Evolutionary conservation across 1,140 invertebrate genomes (phyloP).

Genomic region (Grapholita molesta): DNA sequence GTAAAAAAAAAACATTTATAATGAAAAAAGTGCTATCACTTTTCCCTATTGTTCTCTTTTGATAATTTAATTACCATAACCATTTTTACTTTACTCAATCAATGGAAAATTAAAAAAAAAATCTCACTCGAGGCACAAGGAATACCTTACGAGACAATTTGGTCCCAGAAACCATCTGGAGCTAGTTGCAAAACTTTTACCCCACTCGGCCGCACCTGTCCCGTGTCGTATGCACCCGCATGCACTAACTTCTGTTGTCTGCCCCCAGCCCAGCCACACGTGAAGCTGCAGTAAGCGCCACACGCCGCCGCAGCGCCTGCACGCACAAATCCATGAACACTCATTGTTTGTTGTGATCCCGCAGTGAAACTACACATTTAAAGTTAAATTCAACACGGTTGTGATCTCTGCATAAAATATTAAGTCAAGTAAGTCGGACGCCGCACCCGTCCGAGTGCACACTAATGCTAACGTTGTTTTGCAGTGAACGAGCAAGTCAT

Average conservation of each 20-base stretch:
- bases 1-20: not conserved
- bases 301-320: constrained; percentile 65
- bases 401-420: constrained; percentile 66
- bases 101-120: not conserved
- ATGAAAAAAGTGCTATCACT: not conserved
- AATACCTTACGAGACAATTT: not conserved
- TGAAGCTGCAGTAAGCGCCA: constrained; percentile 65
- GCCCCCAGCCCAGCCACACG: constrained; percentile 69
- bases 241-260: constrained; percentile 73
- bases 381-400: constrained; percentile 73
- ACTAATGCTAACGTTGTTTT: constrained; percentile 78
- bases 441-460: constrained; percentile 56
- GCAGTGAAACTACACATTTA: constrained; percentile 73
- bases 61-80: not conserved
- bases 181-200: constrained; percentile 57
- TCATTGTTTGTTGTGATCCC: constrained; percentile 75
- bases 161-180: not conserved
- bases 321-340: constrained; percentile 77
- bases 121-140: not conserved
- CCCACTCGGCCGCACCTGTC: not conserved
- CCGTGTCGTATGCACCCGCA: constrained; percentile 38
- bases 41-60: not conserved
- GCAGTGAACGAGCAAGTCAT: constrained; percentile 79
- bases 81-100: not conserved
- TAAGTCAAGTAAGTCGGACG: constrained; percentile 56